These are phyloP conservation scores for Phrynosoma blainvillii DNA, from an alignment of 2,113 vertebrate genomes.

Conservation along the genomic window DNA sequence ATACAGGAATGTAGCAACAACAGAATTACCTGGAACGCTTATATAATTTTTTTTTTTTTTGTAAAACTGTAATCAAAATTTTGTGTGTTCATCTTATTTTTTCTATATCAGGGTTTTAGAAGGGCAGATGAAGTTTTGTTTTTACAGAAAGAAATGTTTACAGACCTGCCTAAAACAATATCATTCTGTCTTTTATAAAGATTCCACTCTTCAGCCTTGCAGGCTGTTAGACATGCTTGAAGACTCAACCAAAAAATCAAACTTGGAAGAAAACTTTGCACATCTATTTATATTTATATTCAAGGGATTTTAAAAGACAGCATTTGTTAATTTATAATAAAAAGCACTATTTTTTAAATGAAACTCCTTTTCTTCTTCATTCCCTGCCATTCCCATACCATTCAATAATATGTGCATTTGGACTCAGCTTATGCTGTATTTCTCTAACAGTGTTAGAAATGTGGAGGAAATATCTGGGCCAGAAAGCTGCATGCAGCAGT, in stretches of 20 bases:
- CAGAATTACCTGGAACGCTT: conserved; percentile 60
- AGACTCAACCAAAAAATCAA: conserved; percentile 82
- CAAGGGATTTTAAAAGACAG: conserved; percentile 69
- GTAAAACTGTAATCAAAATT: conserved; percentile 32
- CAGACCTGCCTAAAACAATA: conserved; percentile 78
- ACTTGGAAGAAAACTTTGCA: conserved; percentile 89
- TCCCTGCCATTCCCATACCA: background rate
- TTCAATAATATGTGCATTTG: background rate
- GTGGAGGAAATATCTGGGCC: background rate
- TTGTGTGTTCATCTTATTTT: conserved; percentile 42
- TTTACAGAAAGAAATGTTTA: conserved; percentile 81
- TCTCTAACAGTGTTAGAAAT: background rate
- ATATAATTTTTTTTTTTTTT: conserved; percentile 22
- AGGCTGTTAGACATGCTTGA: conserved; percentile 86
- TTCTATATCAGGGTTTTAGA: conserved; percentile 59
- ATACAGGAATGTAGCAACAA: conserved; percentile 41
- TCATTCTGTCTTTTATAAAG: conserved; percentile 94
- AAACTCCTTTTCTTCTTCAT: conserved; percentile 46
- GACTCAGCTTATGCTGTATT: background rate
- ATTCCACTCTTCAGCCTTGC: conserved; percentile 82
- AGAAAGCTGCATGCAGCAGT: background rate
- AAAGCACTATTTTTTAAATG: conserved; percentile 95
- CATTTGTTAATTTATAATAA: conserved; percentile 99
- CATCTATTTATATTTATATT: conserved; percentile 98
- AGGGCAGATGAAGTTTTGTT: conserved; percentile 71